Conservation (phyloP, 2,797 vertebrate genomes). For the Leucoraja ocellata region DNA sequence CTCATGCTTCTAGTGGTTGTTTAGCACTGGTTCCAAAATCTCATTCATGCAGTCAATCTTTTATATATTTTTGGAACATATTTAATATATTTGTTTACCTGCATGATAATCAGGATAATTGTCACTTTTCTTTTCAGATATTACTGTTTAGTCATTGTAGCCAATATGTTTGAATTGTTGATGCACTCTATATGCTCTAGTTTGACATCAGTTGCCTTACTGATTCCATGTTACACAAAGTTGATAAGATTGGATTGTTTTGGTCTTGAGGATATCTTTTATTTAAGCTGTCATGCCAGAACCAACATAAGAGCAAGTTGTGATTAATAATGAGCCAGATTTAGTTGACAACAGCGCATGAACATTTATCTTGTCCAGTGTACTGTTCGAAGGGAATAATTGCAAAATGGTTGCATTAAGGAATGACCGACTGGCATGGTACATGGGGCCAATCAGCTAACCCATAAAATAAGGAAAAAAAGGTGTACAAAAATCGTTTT, state of each 20-base stretch:
- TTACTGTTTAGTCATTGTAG: background rate
- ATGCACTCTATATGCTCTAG: background rate
- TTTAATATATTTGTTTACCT: background rate
- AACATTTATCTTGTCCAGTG: no score
- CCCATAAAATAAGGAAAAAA: no score
- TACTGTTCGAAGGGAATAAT: no score
- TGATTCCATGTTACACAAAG: background rate
- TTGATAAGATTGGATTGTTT: background rate
- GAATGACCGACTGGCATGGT: no score
- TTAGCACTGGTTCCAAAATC: background rate
- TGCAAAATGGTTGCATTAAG: no score
- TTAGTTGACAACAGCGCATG: no score
- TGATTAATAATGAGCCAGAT: no score
- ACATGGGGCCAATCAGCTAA: no score
- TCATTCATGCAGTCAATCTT: background rate
- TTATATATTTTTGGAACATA: background rate
- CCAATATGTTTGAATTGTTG: slow-evolving; percentile 21
- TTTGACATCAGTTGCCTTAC: background rate
- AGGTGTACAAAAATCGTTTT: no score
- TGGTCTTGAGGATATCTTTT: background rate
- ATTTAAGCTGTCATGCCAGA: background rate
- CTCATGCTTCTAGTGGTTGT: background rate
- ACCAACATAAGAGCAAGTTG: background rate
- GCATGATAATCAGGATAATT: background rate
- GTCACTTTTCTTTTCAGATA: background rate